Evolutionary conservation across 2,113 vertebrate genomes (phyloP).

Genomic region (Prolemur simus): DNA sequence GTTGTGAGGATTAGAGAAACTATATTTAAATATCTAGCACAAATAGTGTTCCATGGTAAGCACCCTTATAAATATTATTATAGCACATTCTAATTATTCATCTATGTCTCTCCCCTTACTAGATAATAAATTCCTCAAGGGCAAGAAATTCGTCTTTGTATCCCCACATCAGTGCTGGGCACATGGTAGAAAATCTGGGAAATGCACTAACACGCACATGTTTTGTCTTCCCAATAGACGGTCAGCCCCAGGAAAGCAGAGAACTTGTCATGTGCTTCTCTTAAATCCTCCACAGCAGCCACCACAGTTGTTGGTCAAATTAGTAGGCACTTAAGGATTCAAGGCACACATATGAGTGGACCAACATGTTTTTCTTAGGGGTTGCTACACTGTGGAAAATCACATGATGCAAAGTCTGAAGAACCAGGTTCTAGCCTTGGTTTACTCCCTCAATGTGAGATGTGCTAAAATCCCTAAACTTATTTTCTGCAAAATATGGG

Average conservation of each 20-base stretch:
- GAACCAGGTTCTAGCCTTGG: background rate
- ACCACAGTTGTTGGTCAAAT: background rate
- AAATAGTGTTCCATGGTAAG: background rate
- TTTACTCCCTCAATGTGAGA: background rate
- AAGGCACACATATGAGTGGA: background rate
- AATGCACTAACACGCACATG: background rate
- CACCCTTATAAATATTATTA: background rate
- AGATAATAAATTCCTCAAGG: background rate
- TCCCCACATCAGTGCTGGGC: background rate
- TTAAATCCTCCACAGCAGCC: background rate
- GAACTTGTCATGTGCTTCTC: background rate
- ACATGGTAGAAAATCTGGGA: background rate
- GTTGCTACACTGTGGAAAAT: background rate
- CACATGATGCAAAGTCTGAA: background rate
- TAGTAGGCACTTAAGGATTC: background rate
- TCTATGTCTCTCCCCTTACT: background rate
- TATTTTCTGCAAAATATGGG: constrained; percentile 15
- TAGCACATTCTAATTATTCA: background rate
- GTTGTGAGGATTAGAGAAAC: background rate
- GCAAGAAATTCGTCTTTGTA: background rate
- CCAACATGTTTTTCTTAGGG: background rate
- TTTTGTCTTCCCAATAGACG: background rate
- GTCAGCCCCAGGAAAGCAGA: background rate
- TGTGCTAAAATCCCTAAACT: background rate
- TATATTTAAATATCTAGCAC: background rate